Evolutionary conservation across 2,113 vertebrate species (phyloP), one percentile per base, ranked within the genome.

Genomic region (Albula goreensis): DNA sequence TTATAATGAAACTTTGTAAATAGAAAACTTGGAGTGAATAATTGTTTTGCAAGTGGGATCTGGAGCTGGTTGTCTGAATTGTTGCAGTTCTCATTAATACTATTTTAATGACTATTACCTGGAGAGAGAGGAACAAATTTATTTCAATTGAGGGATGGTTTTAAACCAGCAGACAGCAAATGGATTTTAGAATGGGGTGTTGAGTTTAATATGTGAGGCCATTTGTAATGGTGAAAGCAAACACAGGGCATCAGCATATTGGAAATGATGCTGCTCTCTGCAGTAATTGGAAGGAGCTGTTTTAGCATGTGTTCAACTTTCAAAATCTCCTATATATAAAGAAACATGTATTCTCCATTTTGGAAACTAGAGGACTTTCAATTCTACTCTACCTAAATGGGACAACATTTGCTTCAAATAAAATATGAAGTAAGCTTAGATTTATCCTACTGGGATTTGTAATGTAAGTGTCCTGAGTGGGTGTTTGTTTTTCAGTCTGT

Each of bases 131-230:
- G 81, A 89, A 87, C 83, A 50, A 86, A 92, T 93, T 92, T 88
- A 91, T 91, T 93, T 90, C 80, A 92, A 89, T 93, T 88, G 86
- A 85, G 85, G 80, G 88, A 90, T 90, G 90, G 83, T 89, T 91
- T 91, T 85, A 88, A 91, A 88, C 89, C 78, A 88, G 79, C 90
- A 89, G 90, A 88, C 85, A 89, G 90, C 89, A 92, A 92, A 93
- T 90, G 87, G 90, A 92, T 94, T 93, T 89, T 80, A 88, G 83
- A 86, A 92, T 60, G 85, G 88, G 86, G 88, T 92, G 89, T 90
- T 94, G 91, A 88, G 90, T 91, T 94, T 91, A 92, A 93, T 91
- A 92, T 92, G 82, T 86, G 78, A 83, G 89, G 86, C 87, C 90
- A 92, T 94, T 92, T 93, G 88, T 93, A 89, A 91, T 88, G 57